These are phyloP conservation scores for Argya squamiceps DNA, from an alignment of 2,797 vertebrate genomes.

Conservation along the genomic window DNA sequence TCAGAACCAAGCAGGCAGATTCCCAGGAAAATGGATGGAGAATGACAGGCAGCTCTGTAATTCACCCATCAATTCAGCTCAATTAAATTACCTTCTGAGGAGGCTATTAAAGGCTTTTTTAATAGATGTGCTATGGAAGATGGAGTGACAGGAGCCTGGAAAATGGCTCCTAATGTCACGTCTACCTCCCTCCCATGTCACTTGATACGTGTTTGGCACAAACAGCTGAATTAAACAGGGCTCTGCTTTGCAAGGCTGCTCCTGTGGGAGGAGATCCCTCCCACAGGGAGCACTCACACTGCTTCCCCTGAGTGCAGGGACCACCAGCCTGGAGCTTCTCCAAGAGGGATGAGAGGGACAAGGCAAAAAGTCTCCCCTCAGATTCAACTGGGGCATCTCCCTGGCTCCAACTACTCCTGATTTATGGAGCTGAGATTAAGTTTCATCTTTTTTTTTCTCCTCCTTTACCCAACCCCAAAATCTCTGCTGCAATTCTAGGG, in stretches of 20 bases:
- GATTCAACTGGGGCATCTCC: neutral
- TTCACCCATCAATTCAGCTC: constrained; percentile 52
- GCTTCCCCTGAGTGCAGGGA: neutral
- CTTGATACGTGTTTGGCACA: neutral
- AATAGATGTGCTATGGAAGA: constrained; percentile 45
- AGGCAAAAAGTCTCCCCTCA: neutral
- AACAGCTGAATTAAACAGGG: neutral
- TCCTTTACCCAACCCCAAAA: neutral
- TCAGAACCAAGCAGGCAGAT: neutral
- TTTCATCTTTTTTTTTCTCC: neutral
- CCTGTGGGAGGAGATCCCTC: neutral
- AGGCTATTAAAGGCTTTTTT: constrained; percentile 63
- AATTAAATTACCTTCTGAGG: constrained; percentile 66
- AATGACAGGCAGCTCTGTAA: constrained; percentile 49
- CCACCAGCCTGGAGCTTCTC: neutral
- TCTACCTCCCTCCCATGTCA: neutral
- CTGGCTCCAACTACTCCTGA: neutral
- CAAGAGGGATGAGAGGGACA: neutral
- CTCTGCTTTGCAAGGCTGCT: neutral
- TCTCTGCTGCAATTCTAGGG: neutral
- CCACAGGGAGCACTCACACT: neutral
- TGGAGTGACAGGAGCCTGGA: constrained; percentile 26
- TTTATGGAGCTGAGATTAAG: fast-evolving
- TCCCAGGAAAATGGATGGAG: constrained; percentile 13
- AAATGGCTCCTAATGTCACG: constrained; percentile 16